phyloP scores from a whole-genome alignment of 2,888 invertebrate genomes.

The Drosophila quinaria region DNA sequence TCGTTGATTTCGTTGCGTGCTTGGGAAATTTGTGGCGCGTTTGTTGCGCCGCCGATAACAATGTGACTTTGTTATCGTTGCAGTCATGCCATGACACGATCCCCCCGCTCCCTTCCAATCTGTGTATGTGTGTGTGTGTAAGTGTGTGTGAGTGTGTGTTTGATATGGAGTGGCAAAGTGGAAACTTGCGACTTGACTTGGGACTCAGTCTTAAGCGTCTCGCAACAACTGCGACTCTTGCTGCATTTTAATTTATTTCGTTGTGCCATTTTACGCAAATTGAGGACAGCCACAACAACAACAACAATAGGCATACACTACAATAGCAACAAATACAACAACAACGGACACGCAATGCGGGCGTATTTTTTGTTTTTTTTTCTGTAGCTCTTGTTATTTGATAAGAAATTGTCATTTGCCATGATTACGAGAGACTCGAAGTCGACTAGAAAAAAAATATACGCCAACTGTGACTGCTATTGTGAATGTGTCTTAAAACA shows the following conservation, averaged over 20 bases:
- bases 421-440: constrained; percentile 19
- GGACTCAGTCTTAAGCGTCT: constrained; percentile 34
- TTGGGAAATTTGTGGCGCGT: constrained; percentile 14
- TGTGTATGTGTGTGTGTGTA: neutral
- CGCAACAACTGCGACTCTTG: constrained; percentile 45
- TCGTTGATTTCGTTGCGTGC: constrained; percentile 1
- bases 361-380: constrained; percentile 27
- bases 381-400: constrained; percentile 49
- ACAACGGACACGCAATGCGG: constrained; percentile 58
- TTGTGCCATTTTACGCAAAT: constrained; percentile 79
- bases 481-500: neutral
- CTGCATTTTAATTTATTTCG: constrained; percentile 79
- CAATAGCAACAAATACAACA: constrained; percentile 19
- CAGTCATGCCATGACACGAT: constrained; percentile 41
- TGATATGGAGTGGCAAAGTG: constrained; percentile 37
- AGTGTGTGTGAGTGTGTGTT: constrained; percentile 20
- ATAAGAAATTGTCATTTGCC: constrained; percentile 72
- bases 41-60: constrained; percentile 48
- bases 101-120: neutral
- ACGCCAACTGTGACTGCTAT: constrained; percentile 2
- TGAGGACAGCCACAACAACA: constrained; percentile 66
- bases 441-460: neutral
- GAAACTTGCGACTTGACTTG: constrained; percentile 35
- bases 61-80: constrained; percentile 59
- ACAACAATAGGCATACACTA: constrained; percentile 22